These are phyloP conservation scores for Tor tambroides DNA, from an alignment of 2,113 vertebrate genomes.

Conservation along the genomic window DNA sequence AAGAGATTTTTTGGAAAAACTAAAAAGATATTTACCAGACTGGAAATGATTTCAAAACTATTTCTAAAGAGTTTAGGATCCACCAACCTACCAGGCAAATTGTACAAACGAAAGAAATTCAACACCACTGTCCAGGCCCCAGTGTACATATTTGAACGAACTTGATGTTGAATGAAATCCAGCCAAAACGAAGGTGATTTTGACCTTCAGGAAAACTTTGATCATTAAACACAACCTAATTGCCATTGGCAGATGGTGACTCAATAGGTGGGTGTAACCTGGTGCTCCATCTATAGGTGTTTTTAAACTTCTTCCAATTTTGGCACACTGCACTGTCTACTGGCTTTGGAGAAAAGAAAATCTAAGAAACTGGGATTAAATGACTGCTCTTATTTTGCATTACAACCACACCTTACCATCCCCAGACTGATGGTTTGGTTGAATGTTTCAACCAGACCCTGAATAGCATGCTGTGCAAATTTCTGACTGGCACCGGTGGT, in stretches of 20 bases:
- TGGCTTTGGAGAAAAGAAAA: not conserved
- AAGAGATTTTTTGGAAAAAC: not conserved
- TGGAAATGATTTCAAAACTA: not conserved
- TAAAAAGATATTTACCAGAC: not conserved
- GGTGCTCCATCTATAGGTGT: not conserved
- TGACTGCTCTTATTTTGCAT: too few relatives aligned
- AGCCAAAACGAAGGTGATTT: not conserved
- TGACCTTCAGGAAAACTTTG: not conserved
- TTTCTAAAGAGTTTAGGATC: not conserved
- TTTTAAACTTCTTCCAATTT: not conserved
- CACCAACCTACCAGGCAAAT: not conserved
- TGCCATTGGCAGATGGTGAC: not conserved
- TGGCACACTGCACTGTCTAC: not conserved
- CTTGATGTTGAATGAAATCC: not conserved
- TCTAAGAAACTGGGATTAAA: not conserved
- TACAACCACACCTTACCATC: too few relatives aligned
- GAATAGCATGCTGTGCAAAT: not conserved
- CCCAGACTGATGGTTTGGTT: not conserved
- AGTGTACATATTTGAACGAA: not conserved
- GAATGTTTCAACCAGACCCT: not conserved
- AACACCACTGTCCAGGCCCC: not conserved
- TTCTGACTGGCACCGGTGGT: not conserved
- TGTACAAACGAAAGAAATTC: not conserved
- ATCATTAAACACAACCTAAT: not conserved
- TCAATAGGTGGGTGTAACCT: not conserved